Evolutionary conservation across 2,113 vertebrate genomes (phyloP), one percentile per base, ranked within the genome.

Genomic region (Hymenochirus boettgeri): DNA sequence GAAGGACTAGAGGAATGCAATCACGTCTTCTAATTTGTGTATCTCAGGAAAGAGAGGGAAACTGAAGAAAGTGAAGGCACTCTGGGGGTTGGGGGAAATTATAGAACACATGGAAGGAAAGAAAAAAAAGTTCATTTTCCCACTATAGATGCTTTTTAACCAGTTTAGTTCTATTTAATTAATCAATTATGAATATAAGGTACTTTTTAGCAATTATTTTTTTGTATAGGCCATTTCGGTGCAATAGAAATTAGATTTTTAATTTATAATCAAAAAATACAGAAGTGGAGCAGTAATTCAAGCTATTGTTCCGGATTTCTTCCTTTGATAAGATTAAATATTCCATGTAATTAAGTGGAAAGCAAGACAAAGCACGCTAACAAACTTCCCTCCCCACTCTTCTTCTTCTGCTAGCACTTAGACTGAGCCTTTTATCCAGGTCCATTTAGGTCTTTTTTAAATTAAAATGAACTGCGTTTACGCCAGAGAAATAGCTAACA

Each of bases 321-420:
- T 59, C 24, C 35, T 51, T 31, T 18, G 1, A 48, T 56, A 47
- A 57, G 31, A 64, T 54, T 61, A 69, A 64, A 54, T 69, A 61
- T 33, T 59, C 47, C 21, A 57, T 62, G 37, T 69, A 67, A 72
- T 71, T 69, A 65, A 33, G 31, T 37, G 29, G 60, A 53, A 54
- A 50, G 35, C 52, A 46, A 54, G 10, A 50, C 42, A 23, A 51
- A 59, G 64, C 15, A 23, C 5, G 23, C 7, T 31, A 35, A 47
- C 3, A n/a, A 27, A 21, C 53, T 69, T 62, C 19, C 29, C 45
- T 31, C 19, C 22, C 18, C 27, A 58, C 22, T 11, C 26, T 53
- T 51, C 33, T 42, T 26, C 61, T 35, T 64, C 50, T 48, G 26
- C 25, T 8, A 27, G 51, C 22, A 21, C 53, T 57, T 21, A 48